Evolutionary conservation across 2,888 invertebrate genomes (phyloP).

Genomic region (Gortyna flavago): DNA sequence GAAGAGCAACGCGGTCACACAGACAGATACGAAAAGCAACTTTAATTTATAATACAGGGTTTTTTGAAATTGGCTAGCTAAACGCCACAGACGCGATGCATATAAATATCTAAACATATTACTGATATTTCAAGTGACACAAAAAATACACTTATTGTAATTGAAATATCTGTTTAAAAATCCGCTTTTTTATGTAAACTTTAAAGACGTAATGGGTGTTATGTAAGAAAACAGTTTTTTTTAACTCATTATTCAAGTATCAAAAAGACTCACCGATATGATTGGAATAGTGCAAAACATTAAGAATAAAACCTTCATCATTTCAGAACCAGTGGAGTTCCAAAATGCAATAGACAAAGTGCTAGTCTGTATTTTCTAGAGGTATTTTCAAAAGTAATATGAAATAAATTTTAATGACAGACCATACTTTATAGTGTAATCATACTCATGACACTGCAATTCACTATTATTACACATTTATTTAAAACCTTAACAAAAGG

Average conservation of each 20-base stretch:
- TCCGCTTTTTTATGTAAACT: too few species aligned
- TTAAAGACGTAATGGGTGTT: too few species aligned
- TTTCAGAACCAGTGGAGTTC: background rate
- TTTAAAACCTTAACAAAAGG: slow-evolving; percentile 15
- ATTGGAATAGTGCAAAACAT: slow-evolving; percentile 5
- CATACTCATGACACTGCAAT: slow-evolving; percentile 35
- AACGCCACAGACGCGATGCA: too few species aligned
- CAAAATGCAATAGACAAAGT: background rate
- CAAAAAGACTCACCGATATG: slow-evolving; percentile 25
- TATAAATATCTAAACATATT: too few species aligned
- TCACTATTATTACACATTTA: slow-evolving; percentile 5
- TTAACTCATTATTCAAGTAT: background rate
- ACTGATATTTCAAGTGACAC: too few species aligned
- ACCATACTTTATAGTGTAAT: slow-evolving; percentile 13
- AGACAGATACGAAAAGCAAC: too few species aligned
- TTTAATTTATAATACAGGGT: too few species aligned
- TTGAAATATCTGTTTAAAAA: too few species aligned
- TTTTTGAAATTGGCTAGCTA: too few species aligned
- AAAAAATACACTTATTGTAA: too few species aligned
- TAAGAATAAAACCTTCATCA: slow-evolving; percentile 16
- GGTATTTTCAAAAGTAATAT: background rate
- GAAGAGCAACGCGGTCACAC: too few species aligned
- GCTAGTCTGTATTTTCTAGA: background rate
- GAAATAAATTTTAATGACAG: slow-evolving; percentile 23
- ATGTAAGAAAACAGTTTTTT: too few species aligned